phyloP scores from a whole-genome alignment of 2,113 vertebrate species.

The Lathamus discolor region DNA sequence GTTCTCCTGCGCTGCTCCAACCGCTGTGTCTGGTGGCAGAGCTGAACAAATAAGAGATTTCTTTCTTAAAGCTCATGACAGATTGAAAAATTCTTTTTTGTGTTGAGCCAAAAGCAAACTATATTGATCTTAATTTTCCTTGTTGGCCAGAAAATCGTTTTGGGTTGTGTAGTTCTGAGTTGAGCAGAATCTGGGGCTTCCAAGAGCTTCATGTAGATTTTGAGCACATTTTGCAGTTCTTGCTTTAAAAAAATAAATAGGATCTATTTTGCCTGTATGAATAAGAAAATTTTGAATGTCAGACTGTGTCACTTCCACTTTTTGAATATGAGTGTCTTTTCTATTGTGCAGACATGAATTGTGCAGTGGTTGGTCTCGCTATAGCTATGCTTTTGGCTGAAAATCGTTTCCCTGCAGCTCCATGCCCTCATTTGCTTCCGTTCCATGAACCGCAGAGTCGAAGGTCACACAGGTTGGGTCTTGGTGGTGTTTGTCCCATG shows the following conservation, averaged over 20 bases:
- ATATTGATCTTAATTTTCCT: neutral
- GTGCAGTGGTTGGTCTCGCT: neutral
- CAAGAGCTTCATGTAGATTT: neutral
- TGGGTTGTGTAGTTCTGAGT: neutral
- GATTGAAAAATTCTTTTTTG: conserved; percentile 2
- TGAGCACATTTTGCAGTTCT: neutral
- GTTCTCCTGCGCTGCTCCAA: neutral
- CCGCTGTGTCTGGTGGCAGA: neutral
- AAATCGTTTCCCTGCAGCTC: neutral
- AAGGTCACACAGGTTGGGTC: neutral
- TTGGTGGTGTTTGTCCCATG: neutral
- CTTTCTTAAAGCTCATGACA: neutral
- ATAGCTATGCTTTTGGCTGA: neutral
- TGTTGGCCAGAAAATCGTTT: neutral
- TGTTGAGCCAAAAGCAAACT: neutral
- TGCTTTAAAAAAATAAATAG: neutral
- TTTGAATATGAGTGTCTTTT: neutral
- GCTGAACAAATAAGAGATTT: neutral
- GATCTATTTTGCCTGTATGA: neutral
- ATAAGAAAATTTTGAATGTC: conserved; percentile 12
- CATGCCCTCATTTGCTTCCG: neutral
- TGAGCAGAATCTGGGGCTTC: neutral
- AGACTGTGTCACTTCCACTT: neutral
- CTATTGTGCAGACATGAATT: neutral
- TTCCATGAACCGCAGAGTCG: neutral